Base-by-base conservation (phyloP, 2,113 vertebrate genomes). In the Nothocercus nigrocapillus region DNA sequence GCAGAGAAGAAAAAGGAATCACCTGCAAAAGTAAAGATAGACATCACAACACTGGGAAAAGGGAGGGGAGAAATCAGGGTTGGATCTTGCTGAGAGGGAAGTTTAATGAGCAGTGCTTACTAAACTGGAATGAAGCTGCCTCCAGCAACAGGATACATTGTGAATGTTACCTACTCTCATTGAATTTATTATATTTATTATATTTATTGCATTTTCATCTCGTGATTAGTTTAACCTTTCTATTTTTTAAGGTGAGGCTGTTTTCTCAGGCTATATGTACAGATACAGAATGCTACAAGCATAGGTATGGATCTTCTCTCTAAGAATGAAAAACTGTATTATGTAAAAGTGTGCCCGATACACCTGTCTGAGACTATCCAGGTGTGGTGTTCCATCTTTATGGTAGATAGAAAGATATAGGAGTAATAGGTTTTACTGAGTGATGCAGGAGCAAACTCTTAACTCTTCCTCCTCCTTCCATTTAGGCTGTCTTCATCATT, bases 401-500 rank as follows among this genome's bases (percentile, higher is more conserved):
- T 74, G 70, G 87, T 2, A 62, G 69, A 90, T 66, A 36, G 63
- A 53, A 93, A 86, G 77, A 75, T 75, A 44, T 22, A 45, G 30
- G 59, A 82, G 66, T 59, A 86, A 89, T 58, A 64, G 63, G 63
- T 93, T 94, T 91, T 88, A 64, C 32, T 64, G 77, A 64, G 36
- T 85, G 51, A 85, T 63, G 62, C 68, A 86, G 70, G 22, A 93
- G n/a, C n/a, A 76, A 94, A 78, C 53, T 72, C 54, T 80, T 78
- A 95, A 79, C 91, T 89, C 30, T 66, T 82, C 40, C 64, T 93
- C 47, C 76, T 92, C 73, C 68, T 67, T 75, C 36, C 63, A 66
- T 87, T 95, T 70, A 53, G 62, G 44, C 67, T 85, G 66, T 7
- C 81, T 89, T 84, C 83, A 75, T 93, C 81, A 76, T 70, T 83